A percentile compares a stretch with the other conserved stretches of the same genome.
phyloP scores from a whole-genome alignment of 2,888 invertebrate genomes.

The Eupithecia inturbata region DNA sequence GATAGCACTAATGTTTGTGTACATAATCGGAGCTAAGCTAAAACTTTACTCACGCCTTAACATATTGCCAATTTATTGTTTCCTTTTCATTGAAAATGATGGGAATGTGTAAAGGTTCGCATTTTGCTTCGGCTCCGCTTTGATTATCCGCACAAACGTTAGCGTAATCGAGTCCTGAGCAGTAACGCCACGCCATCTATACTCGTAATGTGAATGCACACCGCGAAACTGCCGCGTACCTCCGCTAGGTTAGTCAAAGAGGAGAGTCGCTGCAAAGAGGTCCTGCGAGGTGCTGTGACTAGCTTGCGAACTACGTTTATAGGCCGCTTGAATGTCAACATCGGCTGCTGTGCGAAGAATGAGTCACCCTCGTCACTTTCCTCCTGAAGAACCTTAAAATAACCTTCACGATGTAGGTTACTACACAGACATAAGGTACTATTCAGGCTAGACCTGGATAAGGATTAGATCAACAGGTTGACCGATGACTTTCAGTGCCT shows the following conservation, averaged over 20 bases:
- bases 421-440: neutral
- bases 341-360: conserved; percentile 70
- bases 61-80: neutral
- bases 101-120: too few species aligned
- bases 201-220: conserved; percentile 63
- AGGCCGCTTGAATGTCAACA: conserved; percentile 75
- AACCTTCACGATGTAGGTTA: conserved; percentile 48
- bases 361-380: conserved; percentile 71
- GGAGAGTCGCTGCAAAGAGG: conserved; percentile 78
- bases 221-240: conserved; percentile 70
- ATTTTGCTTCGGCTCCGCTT: neutral
- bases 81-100: neutral
- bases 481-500: neutral
- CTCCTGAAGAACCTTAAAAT: conserved; percentile 77
- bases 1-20: neutral
- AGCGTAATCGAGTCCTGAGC: neutral
- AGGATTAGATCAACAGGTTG: neutral
- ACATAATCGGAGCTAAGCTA: neutral
- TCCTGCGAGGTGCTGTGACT: conserved; percentile 78
- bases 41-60: neutral
- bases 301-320: conserved; percentile 81
- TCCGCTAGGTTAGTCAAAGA: conserved; percentile 81
- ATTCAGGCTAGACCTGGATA: neutral
- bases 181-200: conserved; percentile 21
- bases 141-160: neutral